phyloP scores from a whole-genome alignment of 2,113 vertebrate species.

The Lasiurus borealis region DNA sequence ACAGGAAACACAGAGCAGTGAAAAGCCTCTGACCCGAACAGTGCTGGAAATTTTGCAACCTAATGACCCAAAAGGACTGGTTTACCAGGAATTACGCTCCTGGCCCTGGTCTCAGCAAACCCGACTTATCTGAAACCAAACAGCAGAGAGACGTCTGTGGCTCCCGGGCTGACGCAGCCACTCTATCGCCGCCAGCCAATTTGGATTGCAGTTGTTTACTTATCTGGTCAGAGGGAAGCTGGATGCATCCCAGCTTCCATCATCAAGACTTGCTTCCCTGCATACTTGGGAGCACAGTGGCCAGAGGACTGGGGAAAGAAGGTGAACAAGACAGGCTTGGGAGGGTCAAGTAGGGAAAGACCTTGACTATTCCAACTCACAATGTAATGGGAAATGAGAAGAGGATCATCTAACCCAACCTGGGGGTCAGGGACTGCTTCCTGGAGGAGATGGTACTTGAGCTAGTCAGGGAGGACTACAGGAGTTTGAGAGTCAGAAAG shows the following conservation, averaged over 20 bases:
- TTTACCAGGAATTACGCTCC: slow-evolving; percentile 5
- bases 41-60: not conserved
- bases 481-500: not conserved
- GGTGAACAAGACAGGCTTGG: not conserved
- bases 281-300: not conserved
- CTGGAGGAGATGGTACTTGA: not conserved
- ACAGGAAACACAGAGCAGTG: not conserved
- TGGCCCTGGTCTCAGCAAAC: not conserved
- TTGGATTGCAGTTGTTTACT: not conserved
- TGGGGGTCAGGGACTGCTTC: not conserved
- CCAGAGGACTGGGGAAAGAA: not conserved
- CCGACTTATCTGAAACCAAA: not conserved
- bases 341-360: not conserved
- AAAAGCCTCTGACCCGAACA: not conserved
- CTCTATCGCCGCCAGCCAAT: not conserved
- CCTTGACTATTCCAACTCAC: not conserved
- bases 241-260: not conserved
- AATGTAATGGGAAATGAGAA: not conserved
- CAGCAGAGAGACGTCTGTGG: not conserved
- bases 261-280: not conserved
- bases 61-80: not conserved
- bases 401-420: not conserved
- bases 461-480: not conserved
- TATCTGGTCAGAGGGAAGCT: not conserved
- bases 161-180: not conserved